Evolutionary conservation across 2,113 vertebrate species (phyloP).

Genomic region (Oreochromis aureus): DNA sequence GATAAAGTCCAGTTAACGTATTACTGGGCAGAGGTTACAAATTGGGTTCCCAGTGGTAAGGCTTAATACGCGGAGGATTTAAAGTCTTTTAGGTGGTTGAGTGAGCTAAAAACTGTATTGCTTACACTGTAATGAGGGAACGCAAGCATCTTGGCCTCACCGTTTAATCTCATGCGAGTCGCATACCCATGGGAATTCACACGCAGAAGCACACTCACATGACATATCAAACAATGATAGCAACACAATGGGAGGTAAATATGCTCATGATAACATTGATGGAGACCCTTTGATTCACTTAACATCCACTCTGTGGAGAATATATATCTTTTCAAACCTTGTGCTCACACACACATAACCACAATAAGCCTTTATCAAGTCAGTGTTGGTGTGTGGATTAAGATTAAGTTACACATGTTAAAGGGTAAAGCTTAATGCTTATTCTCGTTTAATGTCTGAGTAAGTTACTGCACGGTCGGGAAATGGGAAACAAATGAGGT

Average conservation of each 20-base stretch:
- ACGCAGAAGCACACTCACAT: not conserved
- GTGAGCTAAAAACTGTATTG: slow-evolving; percentile 58
- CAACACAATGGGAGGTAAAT: slow-evolving; percentile 9
- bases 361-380: slow-evolving; percentile 1
- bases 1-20: slow-evolving; percentile 68
- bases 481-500: not conserved
- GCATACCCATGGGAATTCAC: slow-evolving; percentile 1
- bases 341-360: not conserved
- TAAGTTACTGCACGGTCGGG: not conserved
- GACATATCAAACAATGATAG: not conserved
- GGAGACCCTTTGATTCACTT: slow-evolving; percentile 3
- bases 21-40: slow-evolving; percentile 68
- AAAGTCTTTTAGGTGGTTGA: slow-evolving; percentile 62
- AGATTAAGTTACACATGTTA: slow-evolving; percentile 37
- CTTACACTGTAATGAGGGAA: slow-evolving; percentile 55
- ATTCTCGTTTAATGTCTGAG: slow-evolving; percentile 23
- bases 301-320: not conserved
- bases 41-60: slow-evolving; percentile 57
- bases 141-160: slow-evolving; percentile 28
- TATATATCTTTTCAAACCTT: not conserved
- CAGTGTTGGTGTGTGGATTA: slow-evolving; percentile 12
- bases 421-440: slow-evolving; percentile 46
- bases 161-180: slow-evolving; percentile 3
- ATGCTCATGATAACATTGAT: not conserved
- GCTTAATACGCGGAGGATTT: slow-evolving; percentile 56